Evolutionary conservation across 2,888 invertebrate species (phyloP).

Genomic region (Noctua janthe): DNA sequence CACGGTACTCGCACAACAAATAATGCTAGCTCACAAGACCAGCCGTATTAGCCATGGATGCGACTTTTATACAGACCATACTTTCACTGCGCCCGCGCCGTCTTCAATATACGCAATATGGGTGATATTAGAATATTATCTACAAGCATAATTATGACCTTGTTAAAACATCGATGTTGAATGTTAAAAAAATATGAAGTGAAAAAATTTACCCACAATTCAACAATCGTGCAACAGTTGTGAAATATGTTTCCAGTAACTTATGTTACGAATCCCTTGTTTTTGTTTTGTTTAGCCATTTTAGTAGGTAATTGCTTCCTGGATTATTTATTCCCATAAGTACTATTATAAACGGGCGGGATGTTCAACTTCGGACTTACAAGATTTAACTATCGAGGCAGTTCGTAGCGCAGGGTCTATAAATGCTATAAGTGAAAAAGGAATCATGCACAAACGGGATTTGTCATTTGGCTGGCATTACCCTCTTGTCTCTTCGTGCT

Average conservation of each 20-base stretch:
- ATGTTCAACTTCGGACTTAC: not conserved
- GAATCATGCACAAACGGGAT: not conserved
- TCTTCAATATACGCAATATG: constrained; percentile 52
- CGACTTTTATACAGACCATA: constrained; percentile 54
- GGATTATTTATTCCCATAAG: too few relatives aligned
- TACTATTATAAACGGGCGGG: not conserved
- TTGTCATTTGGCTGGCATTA: not conserved
- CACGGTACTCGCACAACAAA: not conserved
- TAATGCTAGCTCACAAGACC: constrained; percentile 6
- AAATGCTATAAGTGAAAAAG: not conserved
- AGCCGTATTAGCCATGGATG: constrained; percentile 43
- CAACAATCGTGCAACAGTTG: constrained; percentile 1
- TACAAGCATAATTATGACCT: constrained; percentile 44
- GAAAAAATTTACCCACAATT: not conserved
- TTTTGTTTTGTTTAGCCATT: not conserved
- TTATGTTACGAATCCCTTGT: not conserved
- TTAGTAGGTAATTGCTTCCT: not conserved
- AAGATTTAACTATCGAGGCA: not conserved
- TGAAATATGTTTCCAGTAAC: not conserved
- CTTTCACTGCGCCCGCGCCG: constrained; percentile 55
- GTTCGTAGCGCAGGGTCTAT: constrained; percentile 1
- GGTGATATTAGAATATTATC: constrained; percentile 34
- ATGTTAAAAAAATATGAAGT: constrained; percentile 18
- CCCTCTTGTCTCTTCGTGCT: not conserved
- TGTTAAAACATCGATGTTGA: constrained; percentile 23